A percentile compares a stretch with the other conserved stretches of the same genome.
Evolutionary conservation across 1,140 invertebrate genomes (phyloP).

Genomic region (Heterodera carotae): DNA sequence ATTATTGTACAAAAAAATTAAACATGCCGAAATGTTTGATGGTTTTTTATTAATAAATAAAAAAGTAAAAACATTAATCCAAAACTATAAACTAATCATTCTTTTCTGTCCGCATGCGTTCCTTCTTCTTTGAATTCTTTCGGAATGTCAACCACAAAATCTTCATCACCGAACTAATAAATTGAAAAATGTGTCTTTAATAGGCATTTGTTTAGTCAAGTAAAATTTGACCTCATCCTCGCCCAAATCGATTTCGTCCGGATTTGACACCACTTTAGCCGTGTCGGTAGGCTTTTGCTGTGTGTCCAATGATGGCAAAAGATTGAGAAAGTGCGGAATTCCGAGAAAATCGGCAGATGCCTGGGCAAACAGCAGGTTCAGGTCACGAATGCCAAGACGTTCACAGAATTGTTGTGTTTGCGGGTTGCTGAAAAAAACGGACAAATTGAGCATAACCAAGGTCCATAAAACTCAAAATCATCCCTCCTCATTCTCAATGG

Average conservation of each 20-base stretch:
- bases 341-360: constrained; percentile 51
- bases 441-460: no score
- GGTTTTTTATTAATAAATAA: no score
- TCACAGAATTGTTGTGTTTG: constrained; percentile 82
- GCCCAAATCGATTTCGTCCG: constrained; percentile 40
- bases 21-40: no score
- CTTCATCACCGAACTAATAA: constrained; percentile 35
- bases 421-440: constrained; percentile 75
- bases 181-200: constrained; percentile 7
- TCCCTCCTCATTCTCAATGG: constrained; percentile 59
- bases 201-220: background rate
- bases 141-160: constrained; percentile 34
- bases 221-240: constrained; percentile 34
- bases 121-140: background rate
- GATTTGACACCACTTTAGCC: constrained; percentile 7
- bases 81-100: no score
- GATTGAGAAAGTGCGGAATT: constrained; percentile 44
- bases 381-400: constrained; percentile 78
- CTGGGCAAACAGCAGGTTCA: constrained; percentile 67
- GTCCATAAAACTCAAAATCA: no score
- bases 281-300: background rate
- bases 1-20: no score
- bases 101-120: no score
- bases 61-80: no score
- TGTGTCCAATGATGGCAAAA: background rate